Base-by-base conservation (phyloP, 1,140 invertebrate genomes). In the Heterodera schachtii region DNA sequence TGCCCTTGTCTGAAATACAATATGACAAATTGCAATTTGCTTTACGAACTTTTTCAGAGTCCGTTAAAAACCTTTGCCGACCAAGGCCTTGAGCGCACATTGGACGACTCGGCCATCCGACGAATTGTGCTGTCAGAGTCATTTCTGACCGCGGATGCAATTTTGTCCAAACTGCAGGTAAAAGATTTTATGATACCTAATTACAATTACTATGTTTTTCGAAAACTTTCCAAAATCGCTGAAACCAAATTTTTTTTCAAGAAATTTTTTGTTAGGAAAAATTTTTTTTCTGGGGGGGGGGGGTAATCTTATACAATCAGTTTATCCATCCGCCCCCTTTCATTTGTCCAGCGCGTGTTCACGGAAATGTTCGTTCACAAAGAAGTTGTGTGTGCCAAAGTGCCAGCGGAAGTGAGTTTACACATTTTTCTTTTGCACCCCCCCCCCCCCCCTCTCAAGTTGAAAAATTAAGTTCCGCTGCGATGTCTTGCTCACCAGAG, bases 41-140 rank as follows among this genome's bases (percentile, higher is more conserved):
- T 86, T 13, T 41, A 19, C n/a, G n/a, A n/a, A n/a, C 57, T 19
- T 3, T 19, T 19, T 19, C 13, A 89, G 77, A 79, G 83, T 43
- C 84, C 86, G 11, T 79, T 89, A 67, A 46, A 47, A 0, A 89
- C 83, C 52, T 73, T 89, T 13, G 94, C 96, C 0, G 94, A 93
- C 2, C 98, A 99, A 90, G 99, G 97, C 96, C 92, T 99, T 90
- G 98, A 99, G 90, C 92, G 98, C 70, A 98, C 97, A 3, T 91
- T 99, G 4, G 98, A 99, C 90, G 98, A 99, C 88, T 98, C 96
- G 49, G 96, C 97, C 1, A 98, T 97, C 90, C 93, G 96, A 77
- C 92, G 98, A 66, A 91, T 99, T 52, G 94, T 94, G 1, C 90
- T 99, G 19, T 93, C 96, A 0, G 96, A 99, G 90, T 94, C 95